Base-by-base conservation (phyloP, 2,888 invertebrate genomes). In the Brenthis hecate region DNA sequence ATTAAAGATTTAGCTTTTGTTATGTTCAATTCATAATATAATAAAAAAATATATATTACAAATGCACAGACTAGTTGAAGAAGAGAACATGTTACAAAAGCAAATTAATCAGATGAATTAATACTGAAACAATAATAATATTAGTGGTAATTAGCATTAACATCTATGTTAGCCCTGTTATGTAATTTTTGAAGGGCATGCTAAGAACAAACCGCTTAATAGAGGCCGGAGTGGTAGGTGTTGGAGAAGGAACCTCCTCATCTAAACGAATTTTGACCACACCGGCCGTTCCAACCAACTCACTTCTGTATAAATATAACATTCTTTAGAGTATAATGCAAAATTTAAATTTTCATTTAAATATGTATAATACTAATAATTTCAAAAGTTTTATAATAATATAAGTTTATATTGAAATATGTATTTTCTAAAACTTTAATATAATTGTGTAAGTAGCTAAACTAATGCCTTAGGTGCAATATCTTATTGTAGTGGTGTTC, bases 281-380 rank as follows among this genome's bases (percentile, higher is more conserved):
- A 85, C 94, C 94, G 74, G 94, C 93, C 74, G 94, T 93, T 75
- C 94, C 94, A 79, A 93, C 91, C 87, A 94, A 92, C 85, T 94
- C 94, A 93, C 94, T 94, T 93, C 94, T 93, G 92, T 92, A 43
- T 89, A 90, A 89, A 60, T 60, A 60, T 60, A 60, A 60, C 11
- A 50, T n/a, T 60, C 23, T 50, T 60, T 60, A 50, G 16, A 32
- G 13, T 60, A 60, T 43, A 43, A 11, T 50, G 50, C 16, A 50
- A 50, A 28, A 50, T 28, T n/a, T 48, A 0, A 28, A 60, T 28
- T 23, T 1, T 23, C 23, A 48, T 1, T 8, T 43, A 43, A 43
- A 8, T 43, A 43, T 43, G 11, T 11, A 11, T 43, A 8, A 43
- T 11, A 43, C 1, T 43, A 43, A 8, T 43, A 2, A 43, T 43